A percentile compares a stretch with the other conserved stretches of the same genome.
These are phyloP conservation scores for Ataeniobius toweri DNA, from an alignment of 2,797 vertebrate species.

Conservation along the genomic window DNA sequence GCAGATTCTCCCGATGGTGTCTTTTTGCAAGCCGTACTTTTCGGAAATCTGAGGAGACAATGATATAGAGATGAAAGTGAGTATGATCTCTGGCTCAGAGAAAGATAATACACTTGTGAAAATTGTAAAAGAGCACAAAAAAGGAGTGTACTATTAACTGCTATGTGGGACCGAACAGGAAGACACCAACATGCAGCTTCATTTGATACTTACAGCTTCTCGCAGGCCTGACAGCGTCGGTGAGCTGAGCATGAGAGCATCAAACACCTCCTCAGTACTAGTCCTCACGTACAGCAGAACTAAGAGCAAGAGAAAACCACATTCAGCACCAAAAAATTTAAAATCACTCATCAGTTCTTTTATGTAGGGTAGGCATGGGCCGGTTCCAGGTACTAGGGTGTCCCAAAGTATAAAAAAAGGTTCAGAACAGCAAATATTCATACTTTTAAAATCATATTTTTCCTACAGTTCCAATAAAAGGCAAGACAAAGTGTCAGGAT, in stretches of 20 bases:
- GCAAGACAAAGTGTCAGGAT: neutral
- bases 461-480: neutral
- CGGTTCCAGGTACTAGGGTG: neutral
- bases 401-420: neutral
- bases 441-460: no score
- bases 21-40: conserved; percentile 93
- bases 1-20: conserved; percentile 96
- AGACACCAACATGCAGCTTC: neutral
- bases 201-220: conserved; percentile 86
- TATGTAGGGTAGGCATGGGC: neutral
- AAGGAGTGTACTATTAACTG: neutral
- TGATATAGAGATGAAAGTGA: conserved; percentile 47
- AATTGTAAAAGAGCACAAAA: neutral
- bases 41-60: conserved; percentile 90
- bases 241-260: conserved; percentile 94
- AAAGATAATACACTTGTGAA: conserved; percentile 30
- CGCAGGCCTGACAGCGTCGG: conserved; percentile 90
- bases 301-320: conserved; percentile 46
- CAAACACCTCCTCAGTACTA: conserved; percentile 91
- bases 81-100: conserved; percentile 15
- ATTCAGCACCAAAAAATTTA: neutral
- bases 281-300: conserved; percentile 93
- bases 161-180: neutral
- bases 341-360: neutral
- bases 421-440: neutral